A percentile compares a stretch with the other conserved stretches of the same genome.
Conservation (phyloP, 2,797 vertebrate species). For the Periophthalmus magnuspinnatus region DNA sequence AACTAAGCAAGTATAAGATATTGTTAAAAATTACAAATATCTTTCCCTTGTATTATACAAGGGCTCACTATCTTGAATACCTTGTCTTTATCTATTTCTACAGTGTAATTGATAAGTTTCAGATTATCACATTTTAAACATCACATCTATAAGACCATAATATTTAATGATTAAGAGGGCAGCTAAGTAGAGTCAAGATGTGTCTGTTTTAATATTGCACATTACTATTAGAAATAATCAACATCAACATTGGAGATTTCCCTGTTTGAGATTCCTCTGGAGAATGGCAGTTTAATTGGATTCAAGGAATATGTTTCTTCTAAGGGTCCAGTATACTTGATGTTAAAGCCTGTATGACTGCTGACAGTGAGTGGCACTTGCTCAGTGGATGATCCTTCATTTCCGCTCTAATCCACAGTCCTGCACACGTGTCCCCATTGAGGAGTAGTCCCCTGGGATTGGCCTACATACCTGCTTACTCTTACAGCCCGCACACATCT, state of each 20-base stretch:
- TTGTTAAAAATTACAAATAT: not conserved
- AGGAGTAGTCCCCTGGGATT: slow-evolving; percentile 79
- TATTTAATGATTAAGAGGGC: not conserved
- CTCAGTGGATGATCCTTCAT: slow-evolving; percentile 79
- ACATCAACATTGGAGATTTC: not conserved
- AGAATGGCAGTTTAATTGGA: not conserved
- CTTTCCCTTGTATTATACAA: no score
- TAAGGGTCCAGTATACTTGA: not conserved
- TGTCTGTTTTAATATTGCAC: no score
- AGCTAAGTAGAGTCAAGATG: no score
- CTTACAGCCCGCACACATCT: slow-evolving; percentile 63
- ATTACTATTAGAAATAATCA: no score
- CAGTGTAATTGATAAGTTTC: no score
- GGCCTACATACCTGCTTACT: slow-evolving; percentile 80
- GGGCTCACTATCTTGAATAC: not conserved
- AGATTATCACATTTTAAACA: not conserved
- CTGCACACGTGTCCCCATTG: slow-evolving; percentile 74
- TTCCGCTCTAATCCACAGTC: slow-evolving; percentile 76
- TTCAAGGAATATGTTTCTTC: not conserved
- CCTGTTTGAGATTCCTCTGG: not conserved
- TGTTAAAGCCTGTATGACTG: slow-evolving; percentile 15
- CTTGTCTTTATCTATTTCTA: not conserved
- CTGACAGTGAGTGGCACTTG: slow-evolving; percentile 48
- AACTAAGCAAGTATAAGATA: not conserved
- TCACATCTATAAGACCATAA: not conserved